A percentile compares a stretch with the other conserved stretches of the same genome.
Evolutionary conservation across 2,797 vertebrate genomes (phyloP).

Genomic region (Xenentodon cancila): DNA sequence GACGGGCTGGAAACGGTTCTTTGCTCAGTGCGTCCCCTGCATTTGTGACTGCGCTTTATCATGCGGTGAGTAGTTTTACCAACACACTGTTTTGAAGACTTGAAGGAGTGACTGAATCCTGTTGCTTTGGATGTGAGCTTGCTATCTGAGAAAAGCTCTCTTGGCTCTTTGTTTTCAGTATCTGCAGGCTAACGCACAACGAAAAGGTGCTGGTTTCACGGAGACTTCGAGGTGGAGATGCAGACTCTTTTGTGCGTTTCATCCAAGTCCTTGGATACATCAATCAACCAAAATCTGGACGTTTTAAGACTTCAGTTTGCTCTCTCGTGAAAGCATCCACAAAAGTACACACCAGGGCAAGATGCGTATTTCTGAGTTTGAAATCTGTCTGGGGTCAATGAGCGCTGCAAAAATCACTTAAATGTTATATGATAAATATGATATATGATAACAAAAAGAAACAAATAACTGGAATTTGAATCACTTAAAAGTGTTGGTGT

Average conservation of each 20-base stretch:
- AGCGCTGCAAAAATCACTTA: no score
- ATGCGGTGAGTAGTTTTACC: constrained; percentile 72
- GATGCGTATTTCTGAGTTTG: neutral
- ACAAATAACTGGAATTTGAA: no score
- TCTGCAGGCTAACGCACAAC: constrained; percentile 41
- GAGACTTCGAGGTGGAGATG: constrained; percentile 27
- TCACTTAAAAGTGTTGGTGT: no score
- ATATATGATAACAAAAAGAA: no score
- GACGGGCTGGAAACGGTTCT: constrained; percentile 85
- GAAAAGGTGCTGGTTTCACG: constrained; percentile 2
- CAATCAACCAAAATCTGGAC: constrained; percentile 10
- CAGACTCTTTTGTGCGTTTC: constrained; percentile 25
- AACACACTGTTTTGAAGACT: neutral
- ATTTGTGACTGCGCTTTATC: constrained; percentile 85
- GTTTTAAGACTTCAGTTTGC: neutral
- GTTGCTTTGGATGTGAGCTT: constrained; percentile 13
- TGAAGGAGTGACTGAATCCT: constrained; percentile 7
- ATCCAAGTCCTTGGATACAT: constrained; percentile 29
- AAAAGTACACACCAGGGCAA: neutral
- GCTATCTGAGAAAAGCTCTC: neutral
- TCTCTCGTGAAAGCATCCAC: no score
- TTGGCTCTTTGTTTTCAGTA: constrained; percentile 46
- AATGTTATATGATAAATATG: no score
- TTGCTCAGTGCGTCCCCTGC: constrained; percentile 80
- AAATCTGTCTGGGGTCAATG: no score